Percentiles rank a stretch among this genome's conserved stretches.
These are phyloP conservation scores for Eucidaris tribuloides DNA, from an alignment of 35 echinoderm and acorn worm genomes.

Conservation along the genomic window DNA sequence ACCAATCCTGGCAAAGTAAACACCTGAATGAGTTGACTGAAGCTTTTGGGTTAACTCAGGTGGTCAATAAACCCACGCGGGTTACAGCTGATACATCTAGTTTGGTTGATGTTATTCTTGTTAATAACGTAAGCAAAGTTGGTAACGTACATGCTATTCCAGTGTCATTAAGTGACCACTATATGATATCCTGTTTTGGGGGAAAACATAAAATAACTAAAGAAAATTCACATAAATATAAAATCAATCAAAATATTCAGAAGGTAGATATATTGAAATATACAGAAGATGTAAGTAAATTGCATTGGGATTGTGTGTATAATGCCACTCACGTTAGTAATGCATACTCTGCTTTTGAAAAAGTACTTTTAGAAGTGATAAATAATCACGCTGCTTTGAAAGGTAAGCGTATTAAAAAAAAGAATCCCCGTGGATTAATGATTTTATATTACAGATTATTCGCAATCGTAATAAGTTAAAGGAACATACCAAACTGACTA, in stretches of 20 bases:
- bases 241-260: background rate
- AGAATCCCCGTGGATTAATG: background rate
- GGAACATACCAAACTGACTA: background rate
- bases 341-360: too few species aligned
- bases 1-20: background rate
- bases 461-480: background rate
- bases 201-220: background rate
- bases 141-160: too few species aligned
- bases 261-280: background rate
- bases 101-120: too few species aligned
- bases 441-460: background rate
- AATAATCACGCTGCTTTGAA: background rate
- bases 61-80: background rate
- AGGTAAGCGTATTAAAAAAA: background rate
- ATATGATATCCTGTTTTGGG: background rate
- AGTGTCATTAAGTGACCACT: too few species aligned
- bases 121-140: too few species aligned
- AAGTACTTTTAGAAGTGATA: too few species aligned
- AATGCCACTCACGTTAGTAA: too few species aligned
- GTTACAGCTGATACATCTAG: too few species aligned
- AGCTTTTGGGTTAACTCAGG: background rate
- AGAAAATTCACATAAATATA: background rate
- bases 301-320: background rate
- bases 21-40: background rate
- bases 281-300: background rate